phyloP scores from a whole-genome alignment of 1,140 invertebrate genomes.

The Procambarus clarkii region DNA sequence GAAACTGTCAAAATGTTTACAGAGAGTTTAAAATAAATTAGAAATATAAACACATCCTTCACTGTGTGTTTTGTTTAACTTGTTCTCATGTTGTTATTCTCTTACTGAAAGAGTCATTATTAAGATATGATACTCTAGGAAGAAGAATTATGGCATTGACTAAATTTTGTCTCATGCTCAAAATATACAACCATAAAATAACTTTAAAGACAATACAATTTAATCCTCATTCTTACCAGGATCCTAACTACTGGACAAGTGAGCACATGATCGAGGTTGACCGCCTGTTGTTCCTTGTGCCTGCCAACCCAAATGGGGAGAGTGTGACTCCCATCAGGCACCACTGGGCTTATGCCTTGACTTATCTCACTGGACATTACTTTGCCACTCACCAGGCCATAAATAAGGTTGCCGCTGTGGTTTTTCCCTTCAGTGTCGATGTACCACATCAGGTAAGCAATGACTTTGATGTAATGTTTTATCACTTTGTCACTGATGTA shows the following conservation, averaged over 20 bases:
- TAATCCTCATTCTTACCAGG: background rate
- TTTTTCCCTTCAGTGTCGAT: constrained; percentile 33
- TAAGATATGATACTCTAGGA: too few relatives aligned
- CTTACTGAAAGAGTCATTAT: too few relatives aligned
- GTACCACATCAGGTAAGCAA: constrained; percentile 31
- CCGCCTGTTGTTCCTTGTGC: constrained; percentile 39
- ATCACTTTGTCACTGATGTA: background rate
- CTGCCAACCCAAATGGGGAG: constrained; percentile 22
- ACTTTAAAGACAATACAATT: background rate
- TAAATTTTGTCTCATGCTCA: too few relatives aligned
- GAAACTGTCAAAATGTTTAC: background rate
- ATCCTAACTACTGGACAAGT: constrained; percentile 48
- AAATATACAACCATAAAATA: too few relatives aligned
- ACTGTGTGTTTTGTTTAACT: too few relatives aligned
- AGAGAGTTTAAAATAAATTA: too few relatives aligned
- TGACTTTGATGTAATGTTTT: background rate
- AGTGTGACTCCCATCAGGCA: constrained; percentile 40
- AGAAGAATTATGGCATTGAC: too few relatives aligned
- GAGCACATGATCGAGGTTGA: constrained; percentile 34
- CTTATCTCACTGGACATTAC: constrained; percentile 36
- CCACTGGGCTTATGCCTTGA: constrained; percentile 40
- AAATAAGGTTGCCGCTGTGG: constrained; percentile 21
- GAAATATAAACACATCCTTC: too few relatives aligned
- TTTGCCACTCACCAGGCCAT: constrained; percentile 21
- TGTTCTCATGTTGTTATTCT: too few relatives aligned